Percentiles rank a stretch among this genome's conserved stretches.
phyloP scores from a whole-genome alignment of 2,888 invertebrate genomes.

The Erebia ligea region DNA sequence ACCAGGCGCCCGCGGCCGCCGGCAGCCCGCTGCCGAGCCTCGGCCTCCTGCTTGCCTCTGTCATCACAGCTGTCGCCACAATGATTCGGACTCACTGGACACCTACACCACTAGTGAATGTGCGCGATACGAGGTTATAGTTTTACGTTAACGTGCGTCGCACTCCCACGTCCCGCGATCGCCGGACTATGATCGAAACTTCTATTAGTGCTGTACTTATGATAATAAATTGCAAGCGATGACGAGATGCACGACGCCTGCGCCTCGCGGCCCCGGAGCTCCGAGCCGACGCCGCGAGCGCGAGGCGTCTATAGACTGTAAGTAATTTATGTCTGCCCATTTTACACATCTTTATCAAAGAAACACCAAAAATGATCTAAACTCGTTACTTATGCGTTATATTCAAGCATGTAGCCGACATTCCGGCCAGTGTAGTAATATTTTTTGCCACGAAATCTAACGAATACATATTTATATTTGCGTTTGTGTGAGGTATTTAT shows the following conservation, averaged over 20 bases:
- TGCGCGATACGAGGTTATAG: slow-evolving; percentile 81
- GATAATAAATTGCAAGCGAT: slow-evolving; percentile 77
- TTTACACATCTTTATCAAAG: slow-evolving; percentile 69
- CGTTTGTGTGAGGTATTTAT: slow-evolving; percentile 59
- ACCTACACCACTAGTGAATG: slow-evolving; percentile 76
- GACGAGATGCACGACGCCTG: slow-evolving; percentile 66
- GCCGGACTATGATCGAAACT: slow-evolving; percentile 72
- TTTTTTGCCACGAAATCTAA: slow-evolving; percentile 59
- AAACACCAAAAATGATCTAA: slow-evolving; percentile 71
- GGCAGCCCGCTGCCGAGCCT: slow-evolving; percentile 43
- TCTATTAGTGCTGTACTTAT: slow-evolving; percentile 81
- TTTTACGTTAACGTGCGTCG: slow-evolving; percentile 80
- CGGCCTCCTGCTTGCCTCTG: slow-evolving; percentile 46
- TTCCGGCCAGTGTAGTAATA: slow-evolving; percentile 68
- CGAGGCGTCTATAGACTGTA: slow-evolving; percentile 65
- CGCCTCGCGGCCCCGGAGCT: slow-evolving; percentile 58
- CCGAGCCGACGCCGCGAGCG: slow-evolving; percentile 59
- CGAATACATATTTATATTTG: slow-evolving; percentile 43
- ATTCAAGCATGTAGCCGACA: slow-evolving; percentile 60
- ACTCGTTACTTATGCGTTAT: slow-evolving; percentile 57
- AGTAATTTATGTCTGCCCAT: slow-evolving; percentile 76
- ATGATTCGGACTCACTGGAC: slow-evolving; percentile 75
- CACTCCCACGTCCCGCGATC: slow-evolving; percentile 70
- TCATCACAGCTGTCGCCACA: slow-evolving; percentile 53
- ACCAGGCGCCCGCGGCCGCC: slow-evolving; percentile 84